Evolutionary conservation across 2,888 invertebrate species (phyloP), one percentile per base, ranked within the genome.

Genomic region (Noctua janthe): DNA sequence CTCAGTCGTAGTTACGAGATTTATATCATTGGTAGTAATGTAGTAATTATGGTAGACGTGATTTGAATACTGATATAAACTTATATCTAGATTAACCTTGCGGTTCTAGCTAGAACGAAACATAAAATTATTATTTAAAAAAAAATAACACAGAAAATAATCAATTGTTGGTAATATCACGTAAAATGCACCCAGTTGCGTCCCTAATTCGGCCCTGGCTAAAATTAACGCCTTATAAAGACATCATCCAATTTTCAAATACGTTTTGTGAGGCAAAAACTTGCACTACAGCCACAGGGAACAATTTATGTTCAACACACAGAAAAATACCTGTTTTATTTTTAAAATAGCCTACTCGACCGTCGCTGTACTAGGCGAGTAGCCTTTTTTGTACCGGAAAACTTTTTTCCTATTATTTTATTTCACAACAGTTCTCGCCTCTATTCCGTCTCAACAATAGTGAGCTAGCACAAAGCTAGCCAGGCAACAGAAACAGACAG

Each of bases 401-500:
- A 67, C n/a, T 51, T 49, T 59, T 59, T 77, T 51, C 15, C 23
- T 39, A 20, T 51, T 73, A 75, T 80, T 80, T 64, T 71, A 69
- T 69, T 80, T 72, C 39, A 76, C 20, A 73, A 76, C 29, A 15
- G n/a, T 56, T 73, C n/a, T 66, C 35, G 66, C 20, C 56, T 73
- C n/a, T 71, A 67, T 35, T 80, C 67, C 71, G 39, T 71, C 20
- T 54, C 35, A 47, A 64, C 76, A 81, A 84, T 72, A 47, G 64
- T 66, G 29, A 76, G 76, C 23, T n/a, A 43, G 70, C 35, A 78
- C 71, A 86, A 88, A 86, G 81, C 86, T 69, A 82, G 72, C 73
- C 64, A 66, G 74, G 78, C 20, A 67, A 77, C 81, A 71, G 83
- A 80, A 70, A 78, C 81, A 71, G 83, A 80, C 81, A 87, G 86